phyloP scores from a whole-genome alignment of 2,113 vertebrate genomes.

The Falcunculus frontatus region DNA sequence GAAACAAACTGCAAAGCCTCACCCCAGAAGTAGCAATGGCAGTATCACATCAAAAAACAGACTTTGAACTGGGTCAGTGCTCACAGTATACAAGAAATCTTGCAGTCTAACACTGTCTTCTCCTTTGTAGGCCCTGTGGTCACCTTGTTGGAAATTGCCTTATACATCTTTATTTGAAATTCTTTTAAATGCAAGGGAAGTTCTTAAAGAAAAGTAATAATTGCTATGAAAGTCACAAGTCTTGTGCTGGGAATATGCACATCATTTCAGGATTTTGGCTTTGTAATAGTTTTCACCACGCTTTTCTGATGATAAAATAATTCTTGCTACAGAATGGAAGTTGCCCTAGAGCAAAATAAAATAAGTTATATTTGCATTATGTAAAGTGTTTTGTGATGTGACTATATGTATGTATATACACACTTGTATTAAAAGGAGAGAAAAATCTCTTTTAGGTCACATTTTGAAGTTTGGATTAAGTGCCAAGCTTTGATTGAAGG shows the following conservation, averaged over 20 bases:
- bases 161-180: background rate
- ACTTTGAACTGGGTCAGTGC: rapidly evolving
- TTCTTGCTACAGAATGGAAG: background rate
- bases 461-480: background rate
- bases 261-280: background rate
- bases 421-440: background rate
- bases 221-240: background rate
- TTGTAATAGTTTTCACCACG: background rate
- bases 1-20: background rate
- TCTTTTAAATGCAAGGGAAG: background rate
- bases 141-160: background rate
- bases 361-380: background rate
- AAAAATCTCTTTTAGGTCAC: background rate
- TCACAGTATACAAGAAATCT: background rate
- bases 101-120: background rate
- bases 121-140: background rate
- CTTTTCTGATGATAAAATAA: background rate
- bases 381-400: slow-evolving; percentile 18
- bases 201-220: background rate
- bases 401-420: background rate
- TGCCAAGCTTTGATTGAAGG: slow-evolving; percentile 27
- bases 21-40: background rate
- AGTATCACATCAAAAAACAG: background rate
- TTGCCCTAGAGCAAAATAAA: slow-evolving; percentile 3
- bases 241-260: background rate